Evolutionary conservation across 2,888 invertebrate genomes (phyloP).

Genomic region (Drosophila trichaetosa): DNA sequence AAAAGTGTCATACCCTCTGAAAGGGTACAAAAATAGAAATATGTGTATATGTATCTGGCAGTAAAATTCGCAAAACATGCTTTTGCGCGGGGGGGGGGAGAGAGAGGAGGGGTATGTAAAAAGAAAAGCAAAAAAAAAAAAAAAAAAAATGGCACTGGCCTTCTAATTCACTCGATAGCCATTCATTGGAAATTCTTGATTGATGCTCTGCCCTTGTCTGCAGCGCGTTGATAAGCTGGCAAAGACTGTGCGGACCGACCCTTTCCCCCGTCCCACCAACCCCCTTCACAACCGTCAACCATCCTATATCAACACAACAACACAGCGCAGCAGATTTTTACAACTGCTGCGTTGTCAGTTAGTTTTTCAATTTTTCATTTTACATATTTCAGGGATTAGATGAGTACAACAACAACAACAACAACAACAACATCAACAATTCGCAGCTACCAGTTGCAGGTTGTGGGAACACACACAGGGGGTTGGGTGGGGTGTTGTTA

Average conservation of each 20-base stretch:
- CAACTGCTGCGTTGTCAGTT: slow-evolving; percentile 70
- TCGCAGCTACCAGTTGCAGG: slow-evolving; percentile 28
- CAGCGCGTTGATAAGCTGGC: slow-evolving; percentile 76
- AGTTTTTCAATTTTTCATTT: slow-evolving; percentile 70
- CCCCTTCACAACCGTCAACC: slow-evolving; percentile 3
- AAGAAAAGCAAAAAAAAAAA: background rate
- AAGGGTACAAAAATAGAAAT: slow-evolving; percentile 1
- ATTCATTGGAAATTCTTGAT: slow-evolving; percentile 83
- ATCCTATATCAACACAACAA: slow-evolving; percentile 3
- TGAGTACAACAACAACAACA: slow-evolving; percentile 20
- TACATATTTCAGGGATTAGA: slow-evolving; percentile 73
- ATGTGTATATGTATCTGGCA: slow-evolving; percentile 10
- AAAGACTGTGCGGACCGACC: slow-evolving; percentile 35
- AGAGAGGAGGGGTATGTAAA: background rate
- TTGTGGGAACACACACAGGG: slow-evolving; percentile 2
- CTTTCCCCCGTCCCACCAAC: background rate
- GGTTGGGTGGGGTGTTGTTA: slow-evolving; percentile 13
- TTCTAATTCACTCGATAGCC: slow-evolving; percentile 80
- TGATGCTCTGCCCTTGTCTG: slow-evolving; percentile 81
- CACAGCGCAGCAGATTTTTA: slow-evolving; percentile 42
- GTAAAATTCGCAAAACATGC: slow-evolving; percentile 39
- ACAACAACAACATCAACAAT: background rate
- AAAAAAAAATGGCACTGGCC: slow-evolving; percentile 70
- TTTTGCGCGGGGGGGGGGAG: background rate
- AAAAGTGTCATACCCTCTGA: background rate